Evolutionary conservation across 2,797 vertebrate genomes (phyloP).

Genomic region (Channa striata): DNA sequence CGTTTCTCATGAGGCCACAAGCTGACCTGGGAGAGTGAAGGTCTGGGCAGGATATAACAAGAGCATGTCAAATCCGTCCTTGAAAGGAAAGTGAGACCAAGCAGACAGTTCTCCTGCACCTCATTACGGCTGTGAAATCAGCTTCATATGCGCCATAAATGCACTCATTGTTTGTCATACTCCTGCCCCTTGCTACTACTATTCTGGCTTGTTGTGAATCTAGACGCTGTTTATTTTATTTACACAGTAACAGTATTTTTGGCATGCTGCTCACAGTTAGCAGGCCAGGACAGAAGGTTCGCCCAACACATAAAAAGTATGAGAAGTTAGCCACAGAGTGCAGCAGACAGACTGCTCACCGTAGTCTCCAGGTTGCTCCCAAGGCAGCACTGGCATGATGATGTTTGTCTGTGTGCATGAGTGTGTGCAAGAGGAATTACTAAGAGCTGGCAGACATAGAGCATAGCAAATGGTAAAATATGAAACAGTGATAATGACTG

Average conservation of each 20-base stretch:
- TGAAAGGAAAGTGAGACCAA: conserved; percentile 39
- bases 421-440: conserved; percentile 52
- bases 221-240: conserved; percentile 34
- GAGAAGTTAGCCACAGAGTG: conserved; percentile 53
- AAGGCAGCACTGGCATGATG: conserved; percentile 51
- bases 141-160: conserved; percentile 38
- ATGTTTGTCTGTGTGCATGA: conserved; percentile 61
- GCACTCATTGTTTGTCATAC: conserved; percentile 25
- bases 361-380: conserved; percentile 61
- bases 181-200: conserved; percentile 23
- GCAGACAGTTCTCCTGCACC: conserved; percentile 44
- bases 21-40: conserved; percentile 41
- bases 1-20: conserved; percentile 54
- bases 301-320: conserved; percentile 51
- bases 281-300: conserved; percentile 46
- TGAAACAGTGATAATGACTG: conserved; percentile 27
- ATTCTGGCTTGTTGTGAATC: conserved; percentile 26
- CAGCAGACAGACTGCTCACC: conserved; percentile 67
- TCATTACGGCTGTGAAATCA: conserved; percentile 39
- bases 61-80: conserved; percentile 39
- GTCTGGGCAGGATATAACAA: conserved; percentile 49
- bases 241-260: conserved; percentile 19
- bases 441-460: conserved; percentile 54
- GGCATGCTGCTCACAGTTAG: conserved; percentile 54
- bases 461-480: conserved; percentile 51